phyloP scores from a whole-genome alignment of 2,888 invertebrate genomes.

The Stegana nigrithorax region DNA sequence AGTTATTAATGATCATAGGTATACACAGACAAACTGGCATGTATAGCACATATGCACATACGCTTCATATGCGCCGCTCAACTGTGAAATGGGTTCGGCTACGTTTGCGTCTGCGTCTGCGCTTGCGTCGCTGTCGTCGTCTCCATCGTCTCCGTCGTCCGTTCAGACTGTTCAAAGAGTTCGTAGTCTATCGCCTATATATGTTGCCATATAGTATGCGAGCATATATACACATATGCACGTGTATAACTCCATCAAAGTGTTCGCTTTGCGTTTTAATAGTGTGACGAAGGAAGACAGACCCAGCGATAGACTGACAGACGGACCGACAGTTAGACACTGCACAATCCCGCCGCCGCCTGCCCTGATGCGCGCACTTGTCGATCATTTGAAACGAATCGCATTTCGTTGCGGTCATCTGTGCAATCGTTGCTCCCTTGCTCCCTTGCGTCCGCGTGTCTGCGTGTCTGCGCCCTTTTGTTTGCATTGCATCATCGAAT shows the following conservation, averaged over 20 bases:
- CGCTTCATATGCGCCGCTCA: too few relatives aligned
- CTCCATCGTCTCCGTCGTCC: not conserved
- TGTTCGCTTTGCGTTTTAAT: too few relatives aligned
- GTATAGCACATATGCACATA: not conserved
- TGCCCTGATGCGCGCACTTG: conserved; percentile 34
- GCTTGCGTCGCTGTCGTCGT: not conserved
- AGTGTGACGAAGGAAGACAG: too few relatives aligned
- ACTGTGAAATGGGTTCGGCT: not conserved
- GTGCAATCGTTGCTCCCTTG: conserved; percentile 57
- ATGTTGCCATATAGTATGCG: not conserved
- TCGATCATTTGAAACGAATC: conserved; percentile 63
- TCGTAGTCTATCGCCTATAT: too few relatives aligned
- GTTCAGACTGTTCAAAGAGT: too few relatives aligned
- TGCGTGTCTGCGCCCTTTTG: not conserved
- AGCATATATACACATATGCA: not conserved
- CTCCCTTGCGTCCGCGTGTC: not conserved
- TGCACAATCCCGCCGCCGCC: not conserved
- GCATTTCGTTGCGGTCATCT: conserved; percentile 66
- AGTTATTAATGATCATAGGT: conserved; percentile 13
- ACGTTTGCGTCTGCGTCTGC: not conserved
- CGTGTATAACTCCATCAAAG: too few relatives aligned
- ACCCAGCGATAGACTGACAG: not conserved
- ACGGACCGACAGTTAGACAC: not conserved
- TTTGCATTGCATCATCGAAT: not conserved
- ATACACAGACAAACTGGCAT: conserved; percentile 19